Percentiles rank a stretch among this genome's conserved stretches.
Conservation (phyloP, 2,113 vertebrate species). For the Engystomops pustulosus region DNA sequence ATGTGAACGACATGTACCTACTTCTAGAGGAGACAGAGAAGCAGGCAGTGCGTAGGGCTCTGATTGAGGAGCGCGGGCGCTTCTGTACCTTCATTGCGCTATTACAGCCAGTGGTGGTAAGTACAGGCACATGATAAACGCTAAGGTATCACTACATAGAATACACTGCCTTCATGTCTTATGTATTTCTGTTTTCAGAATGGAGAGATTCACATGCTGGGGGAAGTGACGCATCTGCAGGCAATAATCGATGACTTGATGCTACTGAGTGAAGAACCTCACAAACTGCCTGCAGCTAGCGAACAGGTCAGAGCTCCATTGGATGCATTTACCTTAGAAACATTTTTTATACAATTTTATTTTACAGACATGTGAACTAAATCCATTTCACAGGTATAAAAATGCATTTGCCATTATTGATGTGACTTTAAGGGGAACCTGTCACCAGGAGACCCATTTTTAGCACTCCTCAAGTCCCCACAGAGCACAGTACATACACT, state of each 20-base stretch:
- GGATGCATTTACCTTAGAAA: too few relatives aligned
- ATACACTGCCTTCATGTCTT: background rate
- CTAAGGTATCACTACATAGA: too few relatives aligned
- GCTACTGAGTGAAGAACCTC: slow-evolving; percentile 88
- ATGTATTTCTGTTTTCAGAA: slow-evolving; percentile 72
- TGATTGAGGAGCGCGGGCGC: slow-evolving; percentile 91
- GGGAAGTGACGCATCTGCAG: slow-evolving; percentile 96
- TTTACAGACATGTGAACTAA: too few relatives aligned
- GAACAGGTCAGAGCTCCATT: slow-evolving; percentile 85
- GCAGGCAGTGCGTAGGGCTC: slow-evolving; percentile 93
- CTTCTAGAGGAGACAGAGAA: slow-evolving; percentile 98
- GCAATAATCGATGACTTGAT: slow-evolving; percentile 95
- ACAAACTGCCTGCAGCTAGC: slow-evolving; percentile 93
- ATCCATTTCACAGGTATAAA: too few relatives aligned
- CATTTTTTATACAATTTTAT: too few relatives aligned
- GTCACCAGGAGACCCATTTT: too few relatives aligned
- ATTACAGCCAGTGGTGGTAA: slow-evolving; percentile 94
- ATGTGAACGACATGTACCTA: slow-evolving; percentile 95
- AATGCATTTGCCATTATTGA: too few relatives aligned
- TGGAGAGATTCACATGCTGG: slow-evolving; percentile 94
- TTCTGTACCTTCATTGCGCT: slow-evolving; percentile 94
- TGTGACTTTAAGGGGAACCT: too few relatives aligned
- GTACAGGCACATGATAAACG: slow-evolving; percentile 59
- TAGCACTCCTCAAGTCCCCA: too few relatives aligned
- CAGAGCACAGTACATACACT: too few relatives aligned